Conservation (phyloP, 2,888 invertebrate species). For the Ephialtes manifestator region DNA sequence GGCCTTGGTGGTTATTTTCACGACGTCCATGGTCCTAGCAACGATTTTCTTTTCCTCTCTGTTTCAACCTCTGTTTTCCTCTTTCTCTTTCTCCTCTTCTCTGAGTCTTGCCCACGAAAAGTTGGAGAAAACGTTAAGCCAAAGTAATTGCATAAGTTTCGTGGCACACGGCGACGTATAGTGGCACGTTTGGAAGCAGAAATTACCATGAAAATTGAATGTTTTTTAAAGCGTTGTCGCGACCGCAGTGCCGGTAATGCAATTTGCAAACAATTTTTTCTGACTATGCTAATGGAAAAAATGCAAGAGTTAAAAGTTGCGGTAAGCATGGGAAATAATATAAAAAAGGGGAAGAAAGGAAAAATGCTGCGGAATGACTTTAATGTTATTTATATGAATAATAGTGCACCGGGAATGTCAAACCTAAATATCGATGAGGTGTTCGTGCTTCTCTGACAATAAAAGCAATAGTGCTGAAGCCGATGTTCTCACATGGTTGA, state of each 20-base stretch:
- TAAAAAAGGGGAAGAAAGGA: not conserved
- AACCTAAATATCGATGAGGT: constrained; percentile 20
- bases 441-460: constrained; percentile 17
- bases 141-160: constrained; percentile 72
- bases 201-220: constrained; percentile 73
- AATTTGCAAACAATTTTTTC: constrained; percentile 63
- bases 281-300: constrained; percentile 66
- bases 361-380: not conserved
- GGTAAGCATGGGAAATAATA: not conserved
- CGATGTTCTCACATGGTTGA: constrained; percentile 45
- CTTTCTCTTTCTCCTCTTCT: not conserved
- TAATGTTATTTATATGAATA: constrained; percentile 29
- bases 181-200: constrained; percentile 67
- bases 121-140: constrained; percentile 71
- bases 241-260: constrained; percentile 54
- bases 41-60: constrained; percentile 35
- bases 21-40: constrained; percentile 54
- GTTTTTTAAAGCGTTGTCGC: constrained; percentile 67
- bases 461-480: constrained; percentile 29
- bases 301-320: constrained; percentile 62
- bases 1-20: constrained; percentile 59
- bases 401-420: not conserved
- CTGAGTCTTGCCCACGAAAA: constrained; percentile 62
- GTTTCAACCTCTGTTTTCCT: not conserved
- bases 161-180: constrained; percentile 57